Base-by-base conservation (phyloP, 2,888 invertebrate species). In the Pollenia angustigena region DNA sequence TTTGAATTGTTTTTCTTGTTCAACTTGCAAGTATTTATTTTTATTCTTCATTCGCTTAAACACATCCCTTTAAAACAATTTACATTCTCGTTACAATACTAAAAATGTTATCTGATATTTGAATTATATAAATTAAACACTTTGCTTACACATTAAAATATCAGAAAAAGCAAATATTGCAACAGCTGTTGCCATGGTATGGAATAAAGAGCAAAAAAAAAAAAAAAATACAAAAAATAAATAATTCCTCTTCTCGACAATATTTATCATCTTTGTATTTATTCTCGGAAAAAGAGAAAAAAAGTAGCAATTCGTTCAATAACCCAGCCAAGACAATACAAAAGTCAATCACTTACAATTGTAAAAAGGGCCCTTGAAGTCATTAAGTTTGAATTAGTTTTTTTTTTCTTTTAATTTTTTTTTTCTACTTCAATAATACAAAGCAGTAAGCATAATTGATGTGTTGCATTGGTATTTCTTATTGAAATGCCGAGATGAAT, bases 141-240 rank as follows among this genome's bases (percentile, higher is more conserved):
- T 32, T 32, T 32, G 32, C 32, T 6, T 6, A 66, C 52, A 71
- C 6, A 81, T 11, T 58, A 46, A 48, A 14, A 66, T n/a, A 64
- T 40, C 1, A n/a, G 8, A 16, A 44, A 52, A 60, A 58, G 6
- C 44, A 85, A 75, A 58, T 68, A 76, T 72, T 60, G 18, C 7
- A 58, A 23, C 85, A 81, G 64, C 76, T 85, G 81, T 78, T 81
- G 81, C 66, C 23, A 16, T 16, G 23, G 12, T 12, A 56, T 32
- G 4, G 10, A 18, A 23, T 1, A 69, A 56, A 10, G 1, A 32
- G 1, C 14, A 32, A 32, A 16, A 68, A 32, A 68, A 40, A 58
- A 58, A 23, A 2, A 0, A 9, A n/a, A n/a, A n/a, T n/a, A n/a
- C n/a, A n/a, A n/a, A 23, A 56, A 3, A 23, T 3, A 23, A 3